Evolutionary conservation across 2,113 vertebrate species (phyloP).

Genomic region (Neotoma lepida): DNA sequence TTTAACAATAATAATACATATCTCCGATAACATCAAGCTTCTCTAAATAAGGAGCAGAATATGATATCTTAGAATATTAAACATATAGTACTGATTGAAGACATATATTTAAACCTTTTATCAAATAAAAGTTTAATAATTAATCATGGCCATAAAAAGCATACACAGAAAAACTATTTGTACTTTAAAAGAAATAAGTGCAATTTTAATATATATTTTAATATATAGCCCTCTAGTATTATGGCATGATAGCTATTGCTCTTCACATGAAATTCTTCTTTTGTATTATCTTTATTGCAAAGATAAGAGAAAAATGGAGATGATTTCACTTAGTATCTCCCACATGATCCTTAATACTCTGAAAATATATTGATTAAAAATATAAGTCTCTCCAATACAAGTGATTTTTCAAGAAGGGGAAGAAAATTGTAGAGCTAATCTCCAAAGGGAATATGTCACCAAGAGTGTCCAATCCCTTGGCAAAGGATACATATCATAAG

Average conservation of each 20-base stretch:
- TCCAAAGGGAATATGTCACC: constrained; percentile 81
- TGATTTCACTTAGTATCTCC: constrained; percentile 76
- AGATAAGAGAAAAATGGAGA: constrained; percentile 77
- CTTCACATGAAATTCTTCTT: constrained; percentile 71
- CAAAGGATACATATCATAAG: constrained; percentile 75
- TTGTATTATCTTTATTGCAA: constrained; percentile 76
- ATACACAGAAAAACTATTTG: background rate
- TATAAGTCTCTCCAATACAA: constrained; percentile 70
- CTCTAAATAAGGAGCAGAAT: background rate
- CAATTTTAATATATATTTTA: constrained; percentile 61
- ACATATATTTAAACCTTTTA: background rate
- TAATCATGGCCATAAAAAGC: background rate
- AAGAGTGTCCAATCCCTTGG: constrained; percentile 77
- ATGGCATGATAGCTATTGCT: constrained; percentile 77
- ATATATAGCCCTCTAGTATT: constrained; percentile 65
- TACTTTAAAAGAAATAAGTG: constrained; percentile 9
- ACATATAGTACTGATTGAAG: background rate
- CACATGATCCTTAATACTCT: constrained; percentile 79
- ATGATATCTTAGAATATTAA: background rate
- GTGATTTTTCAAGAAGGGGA: constrained; percentile 62
- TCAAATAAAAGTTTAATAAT: constrained; percentile 9
- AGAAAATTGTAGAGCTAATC: constrained; percentile 80
- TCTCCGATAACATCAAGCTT: background rate
- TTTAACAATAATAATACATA: background rate
- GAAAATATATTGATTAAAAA: constrained; percentile 78